Evolutionary conservation across 2,113 vertebrate genomes (phyloP).

Genomic region (Marcusenius ussheri): DNA sequence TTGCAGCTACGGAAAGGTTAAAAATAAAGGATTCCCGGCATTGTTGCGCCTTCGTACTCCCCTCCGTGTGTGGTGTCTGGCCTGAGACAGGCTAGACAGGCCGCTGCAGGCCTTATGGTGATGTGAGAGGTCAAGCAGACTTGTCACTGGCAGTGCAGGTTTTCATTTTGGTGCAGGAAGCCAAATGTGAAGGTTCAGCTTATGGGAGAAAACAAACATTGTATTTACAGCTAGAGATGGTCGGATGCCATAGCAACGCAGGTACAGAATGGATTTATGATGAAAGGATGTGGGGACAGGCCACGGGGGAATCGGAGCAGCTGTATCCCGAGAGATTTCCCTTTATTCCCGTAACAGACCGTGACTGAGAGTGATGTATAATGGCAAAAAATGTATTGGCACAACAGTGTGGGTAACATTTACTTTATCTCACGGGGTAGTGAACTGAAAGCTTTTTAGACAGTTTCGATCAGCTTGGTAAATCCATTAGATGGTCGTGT

Average conservation of each 20-base stretch:
- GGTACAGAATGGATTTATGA: neutral
- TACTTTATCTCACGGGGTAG: neutral
- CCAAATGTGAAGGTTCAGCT: neutral
- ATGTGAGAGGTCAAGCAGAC: neutral
- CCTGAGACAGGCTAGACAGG: neutral
- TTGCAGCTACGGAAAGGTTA: neutral
- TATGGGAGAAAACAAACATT: neutral
- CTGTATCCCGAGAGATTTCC: neutral
- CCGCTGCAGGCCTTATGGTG: neutral
- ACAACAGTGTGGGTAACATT: neutral
- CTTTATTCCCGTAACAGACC: neutral
- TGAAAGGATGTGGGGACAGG: neutral
- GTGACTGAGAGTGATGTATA: neutral
- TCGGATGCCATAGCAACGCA: neutral
- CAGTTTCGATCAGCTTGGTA: neutral
- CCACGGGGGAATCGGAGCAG: neutral
- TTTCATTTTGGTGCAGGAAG: neutral
- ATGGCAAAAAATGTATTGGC: neutral
- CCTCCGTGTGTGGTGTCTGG: neutral
- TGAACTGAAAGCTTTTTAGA: neutral
- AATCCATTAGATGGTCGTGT: neutral
- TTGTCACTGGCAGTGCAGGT: neutral
- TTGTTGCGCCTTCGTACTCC: neutral
- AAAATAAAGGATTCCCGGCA: neutral
- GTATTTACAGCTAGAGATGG: neutral